These are phyloP conservation scores for Geopemphigus sp. DNA, from an alignment of 1,140 invertebrate species.

Conservation along the genomic window DNA sequence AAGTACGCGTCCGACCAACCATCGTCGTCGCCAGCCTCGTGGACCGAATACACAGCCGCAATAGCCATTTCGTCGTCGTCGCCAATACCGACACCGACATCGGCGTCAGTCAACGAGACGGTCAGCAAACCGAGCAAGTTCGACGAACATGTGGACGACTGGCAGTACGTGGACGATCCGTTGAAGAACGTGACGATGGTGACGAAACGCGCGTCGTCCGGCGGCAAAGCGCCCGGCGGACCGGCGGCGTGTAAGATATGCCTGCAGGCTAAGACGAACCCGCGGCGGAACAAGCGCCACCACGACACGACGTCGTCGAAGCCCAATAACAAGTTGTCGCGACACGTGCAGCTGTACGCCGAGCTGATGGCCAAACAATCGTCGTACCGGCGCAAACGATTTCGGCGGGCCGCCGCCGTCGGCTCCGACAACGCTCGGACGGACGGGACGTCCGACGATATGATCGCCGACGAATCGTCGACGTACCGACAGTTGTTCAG, in stretches of 20 bases:
- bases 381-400: constrained; percentile 6
- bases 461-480: not conserved
- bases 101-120: not conserved
- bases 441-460: too few species aligned
- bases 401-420: not conserved
- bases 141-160: constrained; percentile 53
- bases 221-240: not conserved
- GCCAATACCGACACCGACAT: not conserved
- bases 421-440: not conserved
- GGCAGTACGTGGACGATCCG: constrained; percentile 52
- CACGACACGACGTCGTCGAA: constrained; percentile 12
- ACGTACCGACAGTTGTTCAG: constrained; percentile 38
- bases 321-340: not conserved
- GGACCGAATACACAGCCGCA: not conserved
- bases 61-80: not conserved
- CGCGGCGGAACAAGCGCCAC: constrained; percentile 37
- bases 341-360: constrained; percentile 5
- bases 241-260: constrained; percentile 19
- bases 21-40: not conserved
- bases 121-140: constrained; percentile 52
- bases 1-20: not conserved
- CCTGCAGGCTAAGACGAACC: constrained; percentile 1
- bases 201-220: not conserved
- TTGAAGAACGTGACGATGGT: constrained; percentile 34
- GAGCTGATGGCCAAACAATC: constrained; percentile 3